Base-by-base conservation (phyloP, 2,797 vertebrate genomes). In the Sebastolobus alascanus region DNA sequence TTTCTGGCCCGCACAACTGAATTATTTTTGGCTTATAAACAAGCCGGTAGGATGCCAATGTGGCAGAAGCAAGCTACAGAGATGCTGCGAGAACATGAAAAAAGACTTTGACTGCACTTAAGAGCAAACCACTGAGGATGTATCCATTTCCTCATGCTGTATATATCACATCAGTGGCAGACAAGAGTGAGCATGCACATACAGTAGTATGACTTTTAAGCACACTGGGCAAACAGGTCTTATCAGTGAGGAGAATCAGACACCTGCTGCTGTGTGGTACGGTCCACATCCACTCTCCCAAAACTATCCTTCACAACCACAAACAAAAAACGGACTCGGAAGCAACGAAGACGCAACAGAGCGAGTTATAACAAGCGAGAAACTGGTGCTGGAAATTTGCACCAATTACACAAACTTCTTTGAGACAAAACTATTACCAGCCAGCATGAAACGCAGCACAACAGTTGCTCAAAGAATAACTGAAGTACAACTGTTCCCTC, bases 231-330 rank as follows among this genome's bases (percentile, higher is more conserved):
- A 87, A 91, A 90, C 85, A 84, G 69, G 75, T 66, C 79, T 86
- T 89, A 93, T 93, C 92, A 69, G 72, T n/a, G 77, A 77, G 67
- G 74, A 87, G 79, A 89, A 93, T 93, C 88, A 90, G 82, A 91
- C 89, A 92, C 90, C 91, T 93, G 93, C 90, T 91, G 85, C 83
- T 77, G 80, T 77, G 78, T 86, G 56, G 25, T 69, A 70, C 66
- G 69, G 80, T 81, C 75, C 71, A 80, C 75, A 63, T 82, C 83
- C 83, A 78, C 72, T 80, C 79, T 79, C 79, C 83, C 68, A 81
- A 92, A 91, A 84, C 83, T 79, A 77, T 82, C 84, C 86, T 77
- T 84, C 79, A 91, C 71, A 79, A 79, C 66, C 75, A 67, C 79
- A 84, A 89, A 88, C 64, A 75, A 68, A 76, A 43, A 82, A 59